These are phyloP conservation scores for Lucilia sericata DNA, from an alignment of 1,140 invertebrate species.

Conservation along the genomic window DNA sequence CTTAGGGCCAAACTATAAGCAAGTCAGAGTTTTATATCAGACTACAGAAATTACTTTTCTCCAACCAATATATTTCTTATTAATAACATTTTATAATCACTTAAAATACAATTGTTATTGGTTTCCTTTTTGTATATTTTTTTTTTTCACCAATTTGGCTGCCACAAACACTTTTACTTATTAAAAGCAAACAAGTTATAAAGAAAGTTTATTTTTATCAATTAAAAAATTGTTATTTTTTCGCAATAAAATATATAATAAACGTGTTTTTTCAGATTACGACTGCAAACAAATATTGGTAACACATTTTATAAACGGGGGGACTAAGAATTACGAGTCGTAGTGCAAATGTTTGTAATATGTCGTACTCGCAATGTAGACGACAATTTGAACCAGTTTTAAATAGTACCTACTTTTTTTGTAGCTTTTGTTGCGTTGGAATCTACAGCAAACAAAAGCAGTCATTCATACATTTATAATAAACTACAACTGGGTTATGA, in stretches of 20 bases:
- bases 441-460: background rate
- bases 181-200: background rate
- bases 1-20: too few species aligned
- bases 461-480: background rate
- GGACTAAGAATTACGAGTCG: too few species aligned
- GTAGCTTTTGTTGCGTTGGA: background rate
- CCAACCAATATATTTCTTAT: too few species aligned
- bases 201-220: background rate
- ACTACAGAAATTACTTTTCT: too few species aligned
- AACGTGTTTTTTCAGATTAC: background rate
- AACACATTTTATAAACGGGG: background rate
- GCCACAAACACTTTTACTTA: background rate
- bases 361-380: background rate
- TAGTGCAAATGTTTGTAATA: too few species aligned
- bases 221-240: background rate
- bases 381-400: constrained; percentile 1
- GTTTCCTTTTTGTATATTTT: too few species aligned
- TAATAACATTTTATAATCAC: too few species aligned
- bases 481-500: background rate
- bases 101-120: too few species aligned
- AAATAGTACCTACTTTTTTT: background rate
- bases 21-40: too few species aligned
- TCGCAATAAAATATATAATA: background rate
- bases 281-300: background rate
- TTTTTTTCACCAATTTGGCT: too few species aligned